Base-by-base conservation (phyloP, 2,797 vertebrate species). In the Rhyacichthys aspro region DNA sequence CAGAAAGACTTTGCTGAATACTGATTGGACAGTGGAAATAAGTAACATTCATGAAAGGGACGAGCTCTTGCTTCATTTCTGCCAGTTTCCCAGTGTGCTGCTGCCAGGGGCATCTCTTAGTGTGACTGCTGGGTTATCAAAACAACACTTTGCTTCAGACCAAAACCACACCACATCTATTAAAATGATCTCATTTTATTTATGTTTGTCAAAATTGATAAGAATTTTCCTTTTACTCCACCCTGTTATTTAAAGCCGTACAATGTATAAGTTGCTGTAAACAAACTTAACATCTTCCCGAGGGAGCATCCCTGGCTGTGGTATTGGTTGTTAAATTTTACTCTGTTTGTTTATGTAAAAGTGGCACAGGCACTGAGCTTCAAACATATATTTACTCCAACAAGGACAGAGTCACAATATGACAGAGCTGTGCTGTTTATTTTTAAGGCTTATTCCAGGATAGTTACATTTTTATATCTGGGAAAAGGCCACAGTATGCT, bases 1-100 rank as follows among this genome's bases (percentile, higher is more conserved):
- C 49, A 67, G 43, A 57, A 43, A 33, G 42, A 53, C 43, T 65
- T 54, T 23, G 64, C 45, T 54, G 72, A 75, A 77, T 81, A 75
- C 77, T 80, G 82, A 86, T 87, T 60, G 63, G 60, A 72, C 57
- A 60, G 47, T 65, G 63, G 67, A 72, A 79, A 85, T 83, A 79
- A 75, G 54, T 70, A 59, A 78, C 71, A 82, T 84, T 86, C 55
- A 79, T 70, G 38, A 54, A 33, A 59, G 65, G 68, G 63, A 79
- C 82, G 73, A 82, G 59, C 67, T 71, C 66, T 54, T 56, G 57
- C 63, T 85, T 67, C 64, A 75, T 81, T 63, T 69, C 7, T 28
- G 23, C 23, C 23, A 28, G 23, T 3, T 28, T 28, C 7, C 23
- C 23, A 28, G 23, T 28, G 23, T 28, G 23, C 23, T 2, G 23